Evolutionary conservation across 2,888 invertebrate species (phyloP).

Genomic region (Flabesymbios commensalis): DNA sequence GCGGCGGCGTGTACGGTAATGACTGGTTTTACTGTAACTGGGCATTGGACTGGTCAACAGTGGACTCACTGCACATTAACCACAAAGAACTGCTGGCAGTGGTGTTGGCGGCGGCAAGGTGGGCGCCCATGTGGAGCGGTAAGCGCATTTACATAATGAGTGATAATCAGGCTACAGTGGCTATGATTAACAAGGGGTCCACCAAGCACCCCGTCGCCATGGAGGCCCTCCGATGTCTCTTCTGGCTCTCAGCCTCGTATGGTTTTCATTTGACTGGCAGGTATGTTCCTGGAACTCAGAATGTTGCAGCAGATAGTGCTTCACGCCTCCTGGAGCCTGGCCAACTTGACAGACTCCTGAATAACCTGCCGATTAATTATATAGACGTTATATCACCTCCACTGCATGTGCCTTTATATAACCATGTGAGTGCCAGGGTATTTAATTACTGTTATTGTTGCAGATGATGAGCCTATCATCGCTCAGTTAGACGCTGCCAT

Average conservation of each 20-base stretch:
- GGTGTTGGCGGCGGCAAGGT: not conserved
- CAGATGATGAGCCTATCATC: not conserved
- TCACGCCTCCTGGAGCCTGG: not conserved
- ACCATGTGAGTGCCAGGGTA: too few species aligned
- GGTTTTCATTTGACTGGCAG: not conserved
- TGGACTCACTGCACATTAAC: not conserved
- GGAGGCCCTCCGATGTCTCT: not conserved
- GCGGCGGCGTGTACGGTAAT: not conserved
- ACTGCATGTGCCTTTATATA: not conserved
- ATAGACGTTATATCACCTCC: not conserved
- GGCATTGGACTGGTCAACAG: too few species aligned
- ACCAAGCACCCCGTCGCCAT: not conserved
- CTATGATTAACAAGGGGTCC: not conserved
- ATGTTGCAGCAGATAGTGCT: not conserved
- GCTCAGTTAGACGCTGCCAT: not conserved
- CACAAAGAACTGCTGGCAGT: not conserved
- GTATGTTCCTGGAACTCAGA: not conserved
- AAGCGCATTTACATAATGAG: not conserved
- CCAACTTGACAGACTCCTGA: not conserved
- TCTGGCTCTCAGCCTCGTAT: not conserved
- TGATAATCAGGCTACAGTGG: not conserved
- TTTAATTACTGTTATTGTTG: too few species aligned
- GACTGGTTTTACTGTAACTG: too few species aligned
- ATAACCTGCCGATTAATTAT: not conserved
- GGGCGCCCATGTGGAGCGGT: not conserved